These are phyloP conservation scores for Antigone vipio DNA, from an alignment of 2,113 vertebrate species.

Conservation along the genomic window DNA sequence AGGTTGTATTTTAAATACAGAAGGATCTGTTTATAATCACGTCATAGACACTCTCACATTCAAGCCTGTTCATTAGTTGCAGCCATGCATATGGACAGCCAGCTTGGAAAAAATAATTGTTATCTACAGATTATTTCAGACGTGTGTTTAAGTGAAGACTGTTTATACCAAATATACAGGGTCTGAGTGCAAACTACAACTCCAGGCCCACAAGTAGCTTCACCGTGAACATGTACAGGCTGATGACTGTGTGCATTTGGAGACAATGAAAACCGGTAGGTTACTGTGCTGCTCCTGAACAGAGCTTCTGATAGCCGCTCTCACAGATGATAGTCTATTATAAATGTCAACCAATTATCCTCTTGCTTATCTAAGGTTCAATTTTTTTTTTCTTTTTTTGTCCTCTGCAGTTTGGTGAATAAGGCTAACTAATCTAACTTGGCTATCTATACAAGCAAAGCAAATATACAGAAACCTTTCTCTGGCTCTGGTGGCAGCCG, in stretches of 20 bases:
- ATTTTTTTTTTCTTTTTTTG: not conserved
- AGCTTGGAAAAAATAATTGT: conserved; percentile 29
- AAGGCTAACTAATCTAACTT: not conserved
- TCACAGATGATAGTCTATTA: not conserved
- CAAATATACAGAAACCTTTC: not conserved
- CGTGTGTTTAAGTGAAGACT: not conserved
- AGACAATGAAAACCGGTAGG: not conserved
- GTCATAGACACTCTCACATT: not conserved
- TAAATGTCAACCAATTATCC: not conserved
- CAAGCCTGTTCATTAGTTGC: conserved; percentile 1
- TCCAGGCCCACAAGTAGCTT: not conserved
- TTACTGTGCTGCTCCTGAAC: not conserved
- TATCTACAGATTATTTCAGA: conserved; percentile 23
- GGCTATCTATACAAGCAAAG: not conserved
- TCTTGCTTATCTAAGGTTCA: not conserved
- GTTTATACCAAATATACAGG: not conserved
- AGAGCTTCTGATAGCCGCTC: not conserved
- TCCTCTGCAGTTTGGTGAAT: not conserved
- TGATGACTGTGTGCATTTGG: not conserved
- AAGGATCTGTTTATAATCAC: not conserved
- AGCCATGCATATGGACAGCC: not conserved
- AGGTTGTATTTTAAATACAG: conserved; percentile 30
- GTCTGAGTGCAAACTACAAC: not conserved
- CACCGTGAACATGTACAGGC: not conserved
- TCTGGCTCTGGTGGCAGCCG: not conserved